Evolutionary conservation across 2,797 vertebrate genomes (phyloP).

Genomic region (Eospalax fontanierii): DNA sequence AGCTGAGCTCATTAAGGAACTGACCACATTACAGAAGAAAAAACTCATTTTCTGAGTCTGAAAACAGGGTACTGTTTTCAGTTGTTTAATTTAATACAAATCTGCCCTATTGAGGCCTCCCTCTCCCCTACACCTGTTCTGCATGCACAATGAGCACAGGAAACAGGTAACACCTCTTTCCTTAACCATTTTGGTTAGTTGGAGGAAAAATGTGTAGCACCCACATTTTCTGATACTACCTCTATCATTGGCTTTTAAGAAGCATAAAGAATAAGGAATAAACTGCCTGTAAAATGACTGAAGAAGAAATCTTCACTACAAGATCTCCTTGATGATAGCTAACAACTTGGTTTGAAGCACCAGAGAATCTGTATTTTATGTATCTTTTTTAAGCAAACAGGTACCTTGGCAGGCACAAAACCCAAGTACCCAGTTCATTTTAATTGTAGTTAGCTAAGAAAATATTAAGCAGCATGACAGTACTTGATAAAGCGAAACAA

Average conservation of each 20-base stretch:
- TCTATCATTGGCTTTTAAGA: neutral
- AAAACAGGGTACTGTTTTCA: neutral
- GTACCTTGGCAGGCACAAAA: too few relatives aligned
- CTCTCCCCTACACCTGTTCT: neutral
- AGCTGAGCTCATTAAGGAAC: neutral
- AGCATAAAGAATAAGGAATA: neutral
- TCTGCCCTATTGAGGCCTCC: neutral
- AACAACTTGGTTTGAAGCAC: too few relatives aligned
- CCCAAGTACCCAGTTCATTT: too few relatives aligned
- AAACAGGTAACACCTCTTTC: neutral
- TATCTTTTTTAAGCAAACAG: too few relatives aligned
- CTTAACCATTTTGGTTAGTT: neutral
- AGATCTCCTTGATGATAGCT: too few relatives aligned
- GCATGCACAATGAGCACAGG: neutral
- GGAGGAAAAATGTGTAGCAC: neutral
- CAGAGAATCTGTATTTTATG: too few relatives aligned
- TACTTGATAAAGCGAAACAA: neutral
- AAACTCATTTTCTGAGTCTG: slow-evolving; percentile 23
- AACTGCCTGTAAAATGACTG: neutral
- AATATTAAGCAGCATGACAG: neutral
- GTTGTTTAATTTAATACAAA: neutral
- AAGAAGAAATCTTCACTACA: neutral
- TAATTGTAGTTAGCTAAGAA: too few relatives aligned
- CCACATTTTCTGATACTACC: neutral
- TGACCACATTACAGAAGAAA: neutral